Evolutionary conservation across 2,888 invertebrate species (phyloP).

Genomic region (Cancer borealis): DNA sequence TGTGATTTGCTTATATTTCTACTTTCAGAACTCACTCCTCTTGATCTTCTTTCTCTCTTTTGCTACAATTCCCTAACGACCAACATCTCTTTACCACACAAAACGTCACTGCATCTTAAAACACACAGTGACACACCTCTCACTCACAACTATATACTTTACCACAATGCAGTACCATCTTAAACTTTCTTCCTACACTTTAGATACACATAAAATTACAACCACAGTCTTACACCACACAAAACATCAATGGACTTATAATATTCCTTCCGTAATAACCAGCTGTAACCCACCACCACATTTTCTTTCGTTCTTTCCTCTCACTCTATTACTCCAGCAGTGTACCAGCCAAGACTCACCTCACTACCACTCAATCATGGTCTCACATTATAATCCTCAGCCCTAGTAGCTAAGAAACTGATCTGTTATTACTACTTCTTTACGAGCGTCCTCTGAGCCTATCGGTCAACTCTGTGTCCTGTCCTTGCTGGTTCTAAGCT

Average conservation of each 20-base stretch:
- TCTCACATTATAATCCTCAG: neutral
- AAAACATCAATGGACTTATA: no score
- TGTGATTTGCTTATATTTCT: neutral
- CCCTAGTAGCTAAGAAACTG: neutral
- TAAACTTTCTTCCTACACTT: no score
- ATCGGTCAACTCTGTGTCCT: neutral
- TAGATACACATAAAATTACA: no score
- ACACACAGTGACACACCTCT: no score
- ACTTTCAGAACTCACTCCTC: neutral
- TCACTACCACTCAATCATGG: neutral
- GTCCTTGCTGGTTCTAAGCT: neutral
- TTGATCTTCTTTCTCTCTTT: neutral
- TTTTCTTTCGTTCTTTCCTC: neutral
- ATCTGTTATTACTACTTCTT: neutral
- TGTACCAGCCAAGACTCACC: neutral
- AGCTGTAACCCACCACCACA: no score
- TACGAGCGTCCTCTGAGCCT: neutral
- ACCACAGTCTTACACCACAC: no score
- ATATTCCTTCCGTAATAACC: no score
- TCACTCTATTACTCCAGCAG: neutral
- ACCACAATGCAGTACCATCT: no score
- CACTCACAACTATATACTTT: no score
- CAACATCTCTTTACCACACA: neutral
- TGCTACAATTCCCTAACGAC: neutral
- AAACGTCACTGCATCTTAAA: neutral